Evolutionary conservation across 2,888 invertebrate species (phyloP).

Genomic region (Acanthopleura granulata): DNA sequence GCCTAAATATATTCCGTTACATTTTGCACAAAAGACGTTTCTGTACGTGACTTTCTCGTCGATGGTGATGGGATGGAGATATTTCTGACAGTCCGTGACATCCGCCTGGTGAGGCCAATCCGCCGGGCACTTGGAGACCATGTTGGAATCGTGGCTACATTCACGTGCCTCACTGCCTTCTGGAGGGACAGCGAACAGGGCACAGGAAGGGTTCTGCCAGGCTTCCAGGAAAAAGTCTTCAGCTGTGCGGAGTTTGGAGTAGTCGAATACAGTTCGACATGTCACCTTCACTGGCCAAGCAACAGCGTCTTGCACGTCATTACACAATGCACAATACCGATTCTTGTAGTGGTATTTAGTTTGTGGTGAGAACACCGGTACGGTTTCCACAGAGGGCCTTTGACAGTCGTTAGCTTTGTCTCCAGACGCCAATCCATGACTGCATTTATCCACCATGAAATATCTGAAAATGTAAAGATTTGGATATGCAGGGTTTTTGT

Average conservation of each 20-base stretch:
- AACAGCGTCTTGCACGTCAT: neutral
- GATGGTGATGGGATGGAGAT: neutral
- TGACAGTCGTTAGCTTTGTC: neutral
- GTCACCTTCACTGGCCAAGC: neutral
- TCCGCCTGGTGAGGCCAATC: neutral
- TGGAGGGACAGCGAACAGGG: neutral
- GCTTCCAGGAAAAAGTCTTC: neutral
- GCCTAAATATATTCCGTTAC: neutral
- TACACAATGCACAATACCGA: neutral
- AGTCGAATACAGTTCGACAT: neutral
- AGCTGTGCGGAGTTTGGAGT: neutral
- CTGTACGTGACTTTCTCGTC: neutral
- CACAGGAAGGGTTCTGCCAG: neutral
- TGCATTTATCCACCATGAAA: neutral
- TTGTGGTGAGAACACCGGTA: neutral
- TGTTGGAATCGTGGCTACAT: neutral
- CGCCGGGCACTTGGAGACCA: neutral
- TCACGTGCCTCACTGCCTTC: neutral
- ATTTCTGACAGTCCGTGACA: neutral
- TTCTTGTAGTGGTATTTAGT: conserved; percentile 1
- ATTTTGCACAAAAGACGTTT: neutral
- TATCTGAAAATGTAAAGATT: neutral
- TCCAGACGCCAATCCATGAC: neutral
- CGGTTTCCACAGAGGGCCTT: neutral
- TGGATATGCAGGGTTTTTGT: too few species aligned